phyloP scores from a whole-genome alignment of 2,797 vertebrate genomes.

The Rhinatrema bivittatum region DNA sequence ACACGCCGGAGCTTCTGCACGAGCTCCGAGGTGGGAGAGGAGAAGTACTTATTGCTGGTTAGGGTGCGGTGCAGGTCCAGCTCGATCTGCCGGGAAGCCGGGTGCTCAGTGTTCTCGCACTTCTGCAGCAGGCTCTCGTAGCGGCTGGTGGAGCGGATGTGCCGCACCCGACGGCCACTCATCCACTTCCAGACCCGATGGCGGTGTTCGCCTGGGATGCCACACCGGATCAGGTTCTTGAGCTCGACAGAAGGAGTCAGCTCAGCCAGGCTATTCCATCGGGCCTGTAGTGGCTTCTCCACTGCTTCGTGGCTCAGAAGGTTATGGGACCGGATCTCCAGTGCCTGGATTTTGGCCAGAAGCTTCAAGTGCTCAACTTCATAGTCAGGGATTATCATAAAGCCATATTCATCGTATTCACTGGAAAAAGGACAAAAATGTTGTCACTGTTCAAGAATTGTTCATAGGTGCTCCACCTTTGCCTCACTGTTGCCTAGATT shows the following conservation, averaged over 20 bases:
- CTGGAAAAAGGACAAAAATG: slow-evolving; percentile 48
- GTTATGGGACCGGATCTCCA: slow-evolving; percentile 82
- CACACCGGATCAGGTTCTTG: slow-evolving; percentile 72
- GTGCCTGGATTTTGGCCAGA: slow-evolving; percentile 82
- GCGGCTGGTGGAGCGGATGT: slow-evolving; percentile 43
- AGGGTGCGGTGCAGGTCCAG: slow-evolving; percentile 88
- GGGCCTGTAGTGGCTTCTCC: slow-evolving; percentile 61
- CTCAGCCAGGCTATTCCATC: slow-evolving; percentile 71
- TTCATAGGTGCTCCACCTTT: background rate
- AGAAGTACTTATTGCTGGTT: slow-evolving; percentile 81
- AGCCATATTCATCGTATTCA: slow-evolving; percentile 84
- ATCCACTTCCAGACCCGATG: slow-evolving; percentile 78
- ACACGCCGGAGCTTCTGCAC: slow-evolving; percentile 77
- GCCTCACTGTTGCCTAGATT: background rate
- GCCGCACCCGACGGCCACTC: slow-evolving; percentile 48
- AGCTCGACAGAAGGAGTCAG: slow-evolving; percentile 58
- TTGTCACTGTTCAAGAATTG: too few species aligned
- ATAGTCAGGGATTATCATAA: slow-evolving; percentile 78
- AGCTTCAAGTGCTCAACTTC: slow-evolving; percentile 86
- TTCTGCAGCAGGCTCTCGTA: slow-evolving; percentile 70
- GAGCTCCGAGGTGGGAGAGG: slow-evolving; percentile 68
- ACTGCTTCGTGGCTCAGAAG: slow-evolving; percentile 61
- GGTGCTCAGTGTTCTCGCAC: slow-evolving; percentile 56
- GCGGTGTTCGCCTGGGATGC: slow-evolving; percentile 73
- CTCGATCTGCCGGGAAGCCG: slow-evolving; percentile 84